Conservation (phyloP, 2,113 vertebrate species). For the Cairina moschata region DNA sequence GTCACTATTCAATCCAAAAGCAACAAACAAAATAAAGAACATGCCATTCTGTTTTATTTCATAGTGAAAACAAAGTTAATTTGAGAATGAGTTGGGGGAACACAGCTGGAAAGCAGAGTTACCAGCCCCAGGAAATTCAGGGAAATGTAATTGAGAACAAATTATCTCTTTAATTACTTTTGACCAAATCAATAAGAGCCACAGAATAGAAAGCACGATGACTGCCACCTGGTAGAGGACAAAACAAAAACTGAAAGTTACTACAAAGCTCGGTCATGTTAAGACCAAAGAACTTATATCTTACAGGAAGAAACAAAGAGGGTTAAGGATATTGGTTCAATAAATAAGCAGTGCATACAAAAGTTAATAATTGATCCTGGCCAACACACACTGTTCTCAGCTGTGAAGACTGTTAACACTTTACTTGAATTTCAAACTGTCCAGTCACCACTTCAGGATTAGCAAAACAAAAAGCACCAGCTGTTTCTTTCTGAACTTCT, state of each 20-base stretch:
- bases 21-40: conserved; percentile 7
- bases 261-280: not conserved
- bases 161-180: conserved; percentile 83
- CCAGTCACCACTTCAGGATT: not conserved
- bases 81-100: conserved; percentile 55
- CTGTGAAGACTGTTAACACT: not conserved
- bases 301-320: not conserved
- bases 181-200: conserved; percentile 76
- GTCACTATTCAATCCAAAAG: conserved; percentile 42
- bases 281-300: not conserved
- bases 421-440: not conserved
- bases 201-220: conserved; percentile 27
- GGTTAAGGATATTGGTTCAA: not conserved
- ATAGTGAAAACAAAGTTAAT: conserved; percentile 74
- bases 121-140: conserved; percentile 74
- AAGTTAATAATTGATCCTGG: not conserved
- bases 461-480: not conserved
- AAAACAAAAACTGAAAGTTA: conserved; percentile 24
- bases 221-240: conserved; percentile 51
- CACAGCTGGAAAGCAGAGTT: conserved; percentile 64
- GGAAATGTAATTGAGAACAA: conserved; percentile 78
- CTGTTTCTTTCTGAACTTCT: not conserved
- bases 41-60: conserved; percentile 63
- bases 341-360: not conserved
- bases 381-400: not conserved